Evolutionary conservation across 2,797 vertebrate species (phyloP), one percentile per base, ranked within the genome.

Genomic region (Anguilla pacifica): DNA sequence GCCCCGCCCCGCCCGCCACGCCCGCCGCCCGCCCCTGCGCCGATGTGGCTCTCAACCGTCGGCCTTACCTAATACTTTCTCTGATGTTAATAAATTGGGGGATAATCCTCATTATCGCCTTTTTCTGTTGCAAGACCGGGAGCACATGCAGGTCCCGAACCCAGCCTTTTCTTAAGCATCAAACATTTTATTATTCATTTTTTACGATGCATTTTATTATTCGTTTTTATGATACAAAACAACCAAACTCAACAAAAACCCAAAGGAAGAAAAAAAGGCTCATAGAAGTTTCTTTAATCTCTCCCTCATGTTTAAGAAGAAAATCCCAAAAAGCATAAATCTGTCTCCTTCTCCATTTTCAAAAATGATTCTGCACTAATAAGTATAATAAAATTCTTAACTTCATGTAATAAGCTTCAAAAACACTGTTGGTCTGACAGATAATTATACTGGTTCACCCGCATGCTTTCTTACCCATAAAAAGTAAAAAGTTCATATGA

Each of bases 11-110:
- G 88, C 86, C 43, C 43, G 88, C 3, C 87, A 89, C 85, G 5
- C 43, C 43, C 43, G 43, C 43, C 4, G 43, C 43, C 43, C 0
- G 43, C 90, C 90, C 88, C 88, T 55, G 91, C 87, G 89, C 70
- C 90, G 91, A 90, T 89, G 77, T 46, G 70, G 46, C 46, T 57
- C 31, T 85, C 31, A 35, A 61, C 49, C 43, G 59, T 86, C 6
- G 19, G 31, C 10, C 35, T 46, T 79, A 25, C 39, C 39, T 6
- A 7, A 43, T 46, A 15, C 19, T 79, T 79, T 43, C 74, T 46
- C 74, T 1, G 10, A 74, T 35, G 15, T 70, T 28, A 70, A 7
- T 70, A 28, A 70, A 9, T 11, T 28, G 25, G n/a, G 43, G 64
- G 10, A 70, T 70, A 67, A 28, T 64, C 59, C 11, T 67, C n/a